These are phyloP conservation scores for Campoletis sonorensis DNA, from an alignment of 1,140 invertebrate species.

Conservation along the genomic window DNA sequence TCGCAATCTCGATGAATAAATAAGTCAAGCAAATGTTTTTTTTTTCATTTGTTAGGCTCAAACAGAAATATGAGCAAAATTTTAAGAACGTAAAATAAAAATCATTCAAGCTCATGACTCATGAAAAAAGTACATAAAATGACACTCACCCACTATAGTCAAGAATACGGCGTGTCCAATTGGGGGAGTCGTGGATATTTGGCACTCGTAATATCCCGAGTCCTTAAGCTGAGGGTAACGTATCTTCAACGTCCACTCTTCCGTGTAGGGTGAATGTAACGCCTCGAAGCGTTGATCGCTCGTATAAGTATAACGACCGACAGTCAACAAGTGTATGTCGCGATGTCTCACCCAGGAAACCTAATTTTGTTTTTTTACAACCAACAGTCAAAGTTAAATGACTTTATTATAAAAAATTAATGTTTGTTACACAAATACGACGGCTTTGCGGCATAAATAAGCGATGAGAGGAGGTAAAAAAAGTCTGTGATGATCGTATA, in stretches of 20 bases:
- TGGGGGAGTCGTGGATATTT: constrained; percentile 87
- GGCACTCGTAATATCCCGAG: constrained; percentile 87
- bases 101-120: not conserved
- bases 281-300: constrained; percentile 80
- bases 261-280: constrained; percentile 76
- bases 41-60: not conserved
- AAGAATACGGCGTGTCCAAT: constrained; percentile 84
- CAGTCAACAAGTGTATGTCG: constrained; percentile 78
- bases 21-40: not conserved
- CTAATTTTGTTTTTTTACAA: constrained; percentile 63
- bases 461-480: too few relatives aligned
- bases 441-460: too few relatives aligned
- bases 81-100: too few relatives aligned
- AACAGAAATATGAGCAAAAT: too few relatives aligned
- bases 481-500: too few relatives aligned
- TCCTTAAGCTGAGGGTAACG: constrained; percentile 82
- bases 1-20: too few relatives aligned
- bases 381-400: constrained; percentile 24
- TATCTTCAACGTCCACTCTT: constrained; percentile 82
- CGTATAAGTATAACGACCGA: constrained; percentile 79
- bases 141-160: constrained; percentile 83
- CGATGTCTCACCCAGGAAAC: constrained; percentile 80
- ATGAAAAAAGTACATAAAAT: not conserved
- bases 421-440: not conserved
- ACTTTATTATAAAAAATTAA: too few relatives aligned